Base-by-base conservation (phyloP, 2,113 vertebrate genomes). In the Shinisaurus crocodilurus region DNA sequence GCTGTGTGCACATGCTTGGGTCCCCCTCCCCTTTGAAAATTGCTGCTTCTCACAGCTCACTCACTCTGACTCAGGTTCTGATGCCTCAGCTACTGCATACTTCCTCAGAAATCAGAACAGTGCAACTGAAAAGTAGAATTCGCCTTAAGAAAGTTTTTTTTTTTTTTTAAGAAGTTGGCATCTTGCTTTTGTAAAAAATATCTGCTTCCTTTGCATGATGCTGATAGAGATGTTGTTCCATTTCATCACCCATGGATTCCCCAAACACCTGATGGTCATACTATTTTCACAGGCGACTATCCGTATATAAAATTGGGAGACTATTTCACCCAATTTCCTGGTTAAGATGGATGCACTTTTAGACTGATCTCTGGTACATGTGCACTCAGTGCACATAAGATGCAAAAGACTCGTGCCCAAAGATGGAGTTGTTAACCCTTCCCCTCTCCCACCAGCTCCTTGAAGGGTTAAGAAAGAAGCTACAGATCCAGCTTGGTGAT, bases 131-230 rank as follows among this genome's bases (percentile, higher is more conserved):
- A 57, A 9, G 8, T 13, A 16, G 57, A 83, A 72, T 3, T 57
- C 12, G 40, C n/a, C 18, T 32, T 76, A 84, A 77, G 37, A 29
- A 86, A 13, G 69, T 43, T 3, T 5, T 1, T 69, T 45, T 85
- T 43, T 3, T 5, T 1, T 69, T 45, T 85, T 84, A 23, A 18
- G 29, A 45, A 54, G 37, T 13, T 67, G 76, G 18, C 40, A 5
- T 32, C 23, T 88, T 91, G 60, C 43, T 72, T 1, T 0, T 82
- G 72, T 90, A 84, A 91, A 84, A 91, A 90, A 85, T 16, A 76
- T 72, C 34, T 0, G 3, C 82, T 0, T 0, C 48, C 34, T 6
- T 75, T 6, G 89, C 86, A 70, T 82, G 48, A 25, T 54, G 12
- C n/a, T n/a, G n/a, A 74, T 57, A 72, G 6, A n/a, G 45, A 86